Evolutionary conservation across 2,113 vertebrate genomes (phyloP), one percentile per base, ranked within the genome.

Genomic region (Nibea albiflora): DNA sequence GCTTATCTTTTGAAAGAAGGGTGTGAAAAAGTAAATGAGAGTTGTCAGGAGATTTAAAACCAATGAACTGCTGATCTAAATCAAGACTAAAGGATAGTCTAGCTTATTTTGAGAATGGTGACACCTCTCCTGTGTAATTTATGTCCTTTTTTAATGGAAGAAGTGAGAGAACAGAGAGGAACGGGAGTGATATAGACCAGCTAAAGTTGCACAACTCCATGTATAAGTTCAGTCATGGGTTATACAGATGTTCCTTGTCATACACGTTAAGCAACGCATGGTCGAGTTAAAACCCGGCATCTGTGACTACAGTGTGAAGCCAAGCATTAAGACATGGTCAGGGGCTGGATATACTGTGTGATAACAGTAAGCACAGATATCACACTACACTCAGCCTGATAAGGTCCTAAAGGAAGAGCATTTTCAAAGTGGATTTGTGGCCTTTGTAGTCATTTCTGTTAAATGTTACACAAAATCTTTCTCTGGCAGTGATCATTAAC

Each of bases 321-420:
- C 22, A 14, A 56, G 57, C 75, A n/a, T 57, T 39, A 5, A 83
- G 70, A 61, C 54, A 57, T 0, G n/a, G 11, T 20, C 62, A 44
- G 28, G 31, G 26, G 54, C 78, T 24, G 80, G 62, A 66, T 28
- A 62, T 50, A 26, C 6, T 69, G 56, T 58, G 31, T 60, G 82
- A 85, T 78, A 87, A 73, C 62, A 19, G 16, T 14, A 65, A 67
- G 42, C 57, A 53, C 52, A 68, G 70, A 84, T 71, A 68, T 76
- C 28, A n/a, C n/a, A 16, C 24, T 19, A 84, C 67, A 54, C 54
- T 52, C 56, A 73, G 53, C 31, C 74, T 22, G 78, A 88, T 90
- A 86, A 70, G 35, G 57, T 60, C 17, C 5, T 42, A 24, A 69
- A n/a, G 56, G 54, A 78, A 47, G 26, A 52, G 72, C 73, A 58